phyloP scores from a whole-genome alignment of 2,113 vertebrate species.

The Mastomys natalensis region DNA sequence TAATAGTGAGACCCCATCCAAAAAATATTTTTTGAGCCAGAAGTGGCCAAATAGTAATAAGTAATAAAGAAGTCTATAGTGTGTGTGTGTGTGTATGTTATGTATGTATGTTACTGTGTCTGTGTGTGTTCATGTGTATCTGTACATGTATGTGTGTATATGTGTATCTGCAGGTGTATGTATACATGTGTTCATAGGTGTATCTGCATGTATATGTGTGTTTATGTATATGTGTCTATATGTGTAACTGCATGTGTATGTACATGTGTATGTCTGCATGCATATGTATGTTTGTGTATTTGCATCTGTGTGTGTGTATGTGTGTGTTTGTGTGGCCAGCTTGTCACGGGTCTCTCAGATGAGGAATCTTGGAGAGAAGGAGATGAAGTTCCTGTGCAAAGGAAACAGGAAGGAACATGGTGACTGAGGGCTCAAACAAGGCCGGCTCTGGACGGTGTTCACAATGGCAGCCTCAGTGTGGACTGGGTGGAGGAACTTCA shows the following conservation, averaged over 20 bases:
- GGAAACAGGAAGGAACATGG: not conserved
- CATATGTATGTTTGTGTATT: too few species aligned
- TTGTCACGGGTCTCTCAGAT: not conserved
- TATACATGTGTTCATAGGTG: not conserved
- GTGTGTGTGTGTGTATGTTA: not conserved
- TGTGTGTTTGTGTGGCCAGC: not conserved
- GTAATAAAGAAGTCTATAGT: not conserved
- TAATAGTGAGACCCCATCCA: not conserved
- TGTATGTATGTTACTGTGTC: not conserved
- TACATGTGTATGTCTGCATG: fast-evolving
- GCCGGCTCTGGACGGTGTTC: too few species aligned
- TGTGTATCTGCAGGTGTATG: not conserved
- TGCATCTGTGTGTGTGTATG: not conserved
- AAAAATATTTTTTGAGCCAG: not conserved
- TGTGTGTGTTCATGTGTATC: not conserved
- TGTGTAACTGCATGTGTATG: not conserved
- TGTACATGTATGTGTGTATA: not conserved
- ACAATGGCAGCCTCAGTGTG: fast-evolving
- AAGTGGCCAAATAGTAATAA: not conserved
- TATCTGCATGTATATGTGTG: not conserved
- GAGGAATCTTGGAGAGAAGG: not conserved
- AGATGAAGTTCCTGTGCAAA: not conserved
- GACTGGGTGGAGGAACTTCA: not conserved
- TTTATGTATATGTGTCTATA: fast-evolving
- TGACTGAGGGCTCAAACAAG: too few species aligned